Evolutionary conservation across 2,888 invertebrate species (phyloP), one percentile per base, ranked within the genome.

Genomic region (Nematopogon swammerdamellus): DNA sequence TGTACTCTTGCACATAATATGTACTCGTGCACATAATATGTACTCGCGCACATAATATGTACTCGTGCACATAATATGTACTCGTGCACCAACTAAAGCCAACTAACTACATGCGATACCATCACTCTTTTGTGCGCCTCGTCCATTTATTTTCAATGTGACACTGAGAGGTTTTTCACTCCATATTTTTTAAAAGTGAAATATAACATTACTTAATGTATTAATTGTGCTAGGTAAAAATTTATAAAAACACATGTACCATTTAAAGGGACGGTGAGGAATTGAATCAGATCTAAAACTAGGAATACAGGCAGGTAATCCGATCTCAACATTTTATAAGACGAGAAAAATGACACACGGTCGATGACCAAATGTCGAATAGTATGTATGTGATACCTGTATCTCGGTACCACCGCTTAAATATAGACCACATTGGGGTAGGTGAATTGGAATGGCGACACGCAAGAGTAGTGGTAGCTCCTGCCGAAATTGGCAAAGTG

Each of bases 391-490:
- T n/a, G n/a, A n/a, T n/a, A n/a, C n/a, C n/a, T n/a, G n/a, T n/a
- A n/a, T n/a, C n/a, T n/a, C n/a, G n/a, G n/a, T n/a, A n/a, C n/a
- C n/a, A n/a, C n/a, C n/a, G n/a, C n/a, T n/a, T n/a, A n/a, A n/a
- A 79, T 79, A 55, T 77, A 79, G 14, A 79, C 79, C 49, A 79
- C 75, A 57, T 79, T 70, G 5, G 79, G 79, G 57, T 77, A 79
- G 11, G 70, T 74, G 61, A 79, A 79, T 56, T 77, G 74, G 61
- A 79, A 79, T 53, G 79, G 79, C 59, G 79, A 79, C 66, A 79
- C 79, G 65, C 79, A 79, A 67, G 79, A 79, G 75, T 71, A 76
- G 64, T 79, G 79, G 68, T 79, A 79, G 63, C 75, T 77, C 58
- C 77, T 76, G 63, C 79, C 79, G 65, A 79, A 77, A 70, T 76